phyloP scores from a whole-genome alignment of 2,113 vertebrate species.

The Dicaeum eximium region DNA sequence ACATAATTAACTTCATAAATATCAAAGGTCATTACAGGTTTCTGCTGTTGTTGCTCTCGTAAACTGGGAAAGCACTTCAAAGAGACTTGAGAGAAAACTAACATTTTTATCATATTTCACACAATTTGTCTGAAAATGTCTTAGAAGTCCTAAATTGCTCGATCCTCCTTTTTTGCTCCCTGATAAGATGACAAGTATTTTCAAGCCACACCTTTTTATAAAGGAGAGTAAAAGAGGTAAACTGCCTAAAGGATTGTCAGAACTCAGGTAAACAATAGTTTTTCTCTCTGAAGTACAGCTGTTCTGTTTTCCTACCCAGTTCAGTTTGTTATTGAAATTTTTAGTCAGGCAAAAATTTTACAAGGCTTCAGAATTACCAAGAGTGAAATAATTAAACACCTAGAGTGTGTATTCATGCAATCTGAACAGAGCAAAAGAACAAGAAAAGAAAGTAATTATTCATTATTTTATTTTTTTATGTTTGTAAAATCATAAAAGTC shows the following conservation, averaged over 20 bases:
- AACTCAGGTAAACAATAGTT: not conserved
- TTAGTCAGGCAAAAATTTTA: not conserved
- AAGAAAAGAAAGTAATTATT: not conserved
- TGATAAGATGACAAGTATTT: not conserved
- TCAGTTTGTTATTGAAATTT: not conserved
- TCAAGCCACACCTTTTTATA: not conserved
- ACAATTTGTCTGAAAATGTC: not conserved
- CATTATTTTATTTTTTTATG: not conserved
- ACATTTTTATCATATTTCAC: not conserved
- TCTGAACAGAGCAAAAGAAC: not conserved
- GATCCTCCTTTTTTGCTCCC: not conserved
- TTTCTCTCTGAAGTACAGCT: not conserved
- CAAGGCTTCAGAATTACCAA: not conserved
- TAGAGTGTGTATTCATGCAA: not conserved
- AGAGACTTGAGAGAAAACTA: not conserved
- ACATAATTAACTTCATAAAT: not conserved
- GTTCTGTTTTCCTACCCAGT: not conserved
- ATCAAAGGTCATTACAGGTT: not conserved
- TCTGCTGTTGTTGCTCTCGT: not conserved
- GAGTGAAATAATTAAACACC: not conserved
- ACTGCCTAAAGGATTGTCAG: not conserved
- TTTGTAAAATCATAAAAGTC: not conserved
- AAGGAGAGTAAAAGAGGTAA: not conserved
- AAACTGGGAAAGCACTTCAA: not conserved
- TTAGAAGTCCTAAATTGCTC: not conserved